phyloP scores from a whole-genome alignment of 2,888 invertebrate genomes.

The Agrotis ipsilon region DNA sequence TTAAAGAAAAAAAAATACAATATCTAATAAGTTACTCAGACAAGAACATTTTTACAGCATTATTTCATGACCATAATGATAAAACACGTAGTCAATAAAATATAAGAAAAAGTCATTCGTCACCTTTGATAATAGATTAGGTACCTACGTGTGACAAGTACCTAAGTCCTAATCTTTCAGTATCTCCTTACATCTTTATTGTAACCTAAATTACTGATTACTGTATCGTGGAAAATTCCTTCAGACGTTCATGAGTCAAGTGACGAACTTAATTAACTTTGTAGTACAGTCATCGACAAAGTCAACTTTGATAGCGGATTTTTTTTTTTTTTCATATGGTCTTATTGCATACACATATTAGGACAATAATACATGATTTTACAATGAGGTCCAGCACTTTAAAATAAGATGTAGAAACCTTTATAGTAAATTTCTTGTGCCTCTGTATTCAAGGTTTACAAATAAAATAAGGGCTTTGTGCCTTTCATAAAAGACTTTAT shows the following conservation, averaged over 20 bases:
- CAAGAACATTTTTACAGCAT: slow-evolving; percentile 19
- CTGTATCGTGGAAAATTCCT: slow-evolving; percentile 62
- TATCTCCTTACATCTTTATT: slow-evolving; percentile 37
- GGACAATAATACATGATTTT: no score
- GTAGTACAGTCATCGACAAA: slow-evolving; percentile 7
- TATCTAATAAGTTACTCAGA: not conserved
- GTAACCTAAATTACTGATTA: slow-evolving; percentile 58
- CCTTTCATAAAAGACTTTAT: no score
- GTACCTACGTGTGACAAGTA: slow-evolving; percentile 19
- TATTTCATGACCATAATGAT: slow-evolving; percentile 35
- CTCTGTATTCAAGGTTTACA: no score
- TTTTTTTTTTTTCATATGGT: not conserved
- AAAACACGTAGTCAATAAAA: slow-evolving; percentile 31
- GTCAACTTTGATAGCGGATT: not conserved
- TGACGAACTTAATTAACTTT: slow-evolving; percentile 25
- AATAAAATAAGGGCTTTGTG: no score
- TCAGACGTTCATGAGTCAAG: slow-evolving; percentile 38
- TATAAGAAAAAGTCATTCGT: slow-evolving; percentile 30
- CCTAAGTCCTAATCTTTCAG: slow-evolving; percentile 29
- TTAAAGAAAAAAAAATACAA: no score
- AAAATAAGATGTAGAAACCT: no score
- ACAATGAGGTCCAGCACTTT: no score
- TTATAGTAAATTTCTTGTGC: no score
- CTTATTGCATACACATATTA: not conserved
- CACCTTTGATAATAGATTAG: slow-evolving; percentile 43